Base-by-base conservation (phyloP, 2,888 invertebrate species). In the Bombyx huttoni region DNA sequence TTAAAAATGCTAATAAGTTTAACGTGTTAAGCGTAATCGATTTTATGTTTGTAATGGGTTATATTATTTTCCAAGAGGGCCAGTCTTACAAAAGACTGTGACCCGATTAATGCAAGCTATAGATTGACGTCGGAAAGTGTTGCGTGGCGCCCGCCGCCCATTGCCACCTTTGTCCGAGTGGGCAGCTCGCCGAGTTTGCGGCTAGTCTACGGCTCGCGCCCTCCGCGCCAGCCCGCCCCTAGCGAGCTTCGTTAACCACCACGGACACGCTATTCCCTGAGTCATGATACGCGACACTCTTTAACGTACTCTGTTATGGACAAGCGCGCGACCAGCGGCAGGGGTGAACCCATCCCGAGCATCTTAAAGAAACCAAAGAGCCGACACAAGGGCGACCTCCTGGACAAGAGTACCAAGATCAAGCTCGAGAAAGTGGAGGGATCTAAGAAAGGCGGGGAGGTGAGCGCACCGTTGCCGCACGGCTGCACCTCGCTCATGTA, bases 401-500 rank as follows among this genome's bases (percentile, higher is more conserved):
- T 88, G 49, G 85, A 88, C 60, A 86, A 86, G 62, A 87, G 85
- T 59, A 70, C 81, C 48, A 88, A 88, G 70, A 81, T 87, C 61
- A 85, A 82, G 62, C 78, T 80, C 10, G 87, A 87, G 67, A 85
- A 80, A 70, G 76, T 74, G 68, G 81, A 77, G 61, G 73, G 72
- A 50, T 61, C 75, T 13, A 81, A 74, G 65, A 81, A 75, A 62
- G 64, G 64, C 49, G 73, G 72, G 56, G 81, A 81, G 78, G 84
- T 75, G 68, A 78, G 66, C 68, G 69, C 78, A 53, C 78, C 84
- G 64, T 78, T 91, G 64, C 88, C 88, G 62, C 90, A 90, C 70
- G 94, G 96, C 68, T 95, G 96, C 79, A 94, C 96, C 59, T 91
- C 93, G 65, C 92, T 97, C 72, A 96, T 97, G 96, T 95, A 96